These are phyloP conservation scores for Ferdinandea cuprea DNA, from an alignment of 2,888 invertebrate genomes.

Conservation along the genomic window DNA sequence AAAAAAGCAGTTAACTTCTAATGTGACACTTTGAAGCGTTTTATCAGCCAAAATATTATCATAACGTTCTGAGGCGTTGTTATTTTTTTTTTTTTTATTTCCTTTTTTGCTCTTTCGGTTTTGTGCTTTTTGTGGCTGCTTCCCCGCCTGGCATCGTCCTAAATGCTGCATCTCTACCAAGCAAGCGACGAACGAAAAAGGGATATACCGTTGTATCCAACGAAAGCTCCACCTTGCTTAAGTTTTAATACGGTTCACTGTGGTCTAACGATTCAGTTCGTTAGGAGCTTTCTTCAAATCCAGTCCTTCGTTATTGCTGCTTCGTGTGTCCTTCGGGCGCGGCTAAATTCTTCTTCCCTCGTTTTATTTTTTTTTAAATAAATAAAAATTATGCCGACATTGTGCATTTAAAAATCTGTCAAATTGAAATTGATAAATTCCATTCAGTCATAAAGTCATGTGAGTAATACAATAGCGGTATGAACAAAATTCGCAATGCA, in stretches of 20 bases:
- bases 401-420: constrained; percentile 29
- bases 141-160: constrained; percentile 2
- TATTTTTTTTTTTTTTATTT: background rate
- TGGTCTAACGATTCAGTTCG: constrained; percentile 70
- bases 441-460: constrained; percentile 8
- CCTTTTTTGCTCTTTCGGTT: background rate
- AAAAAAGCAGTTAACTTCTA: constrained; percentile 39
- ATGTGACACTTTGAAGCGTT: constrained; percentile 37
- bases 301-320: constrained; percentile 50
- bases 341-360: constrained; percentile 48
- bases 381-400: constrained; percentile 4
- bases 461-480: constrained; percentile 28
- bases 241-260: constrained; percentile 66
- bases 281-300: constrained; percentile 74
- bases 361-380: constrained; percentile 4
- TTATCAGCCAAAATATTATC: constrained; percentile 35
- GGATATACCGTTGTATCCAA: constrained; percentile 14
- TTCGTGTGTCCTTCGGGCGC: constrained; percentile 65
- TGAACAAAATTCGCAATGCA: constrained; percentile 48
- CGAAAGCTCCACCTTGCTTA: constrained; percentile 56
- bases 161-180: constrained; percentile 50
- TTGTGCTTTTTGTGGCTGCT: constrained; percentile 44
- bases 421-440: constrained; percentile 25
- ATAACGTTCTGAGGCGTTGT: background rate
- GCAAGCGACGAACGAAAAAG: background rate